A percentile compares a stretch with the other conserved stretches of the same genome.
Conservation (phyloP, 2,797 vertebrate species). For the Smutsia gigantea region DNA sequence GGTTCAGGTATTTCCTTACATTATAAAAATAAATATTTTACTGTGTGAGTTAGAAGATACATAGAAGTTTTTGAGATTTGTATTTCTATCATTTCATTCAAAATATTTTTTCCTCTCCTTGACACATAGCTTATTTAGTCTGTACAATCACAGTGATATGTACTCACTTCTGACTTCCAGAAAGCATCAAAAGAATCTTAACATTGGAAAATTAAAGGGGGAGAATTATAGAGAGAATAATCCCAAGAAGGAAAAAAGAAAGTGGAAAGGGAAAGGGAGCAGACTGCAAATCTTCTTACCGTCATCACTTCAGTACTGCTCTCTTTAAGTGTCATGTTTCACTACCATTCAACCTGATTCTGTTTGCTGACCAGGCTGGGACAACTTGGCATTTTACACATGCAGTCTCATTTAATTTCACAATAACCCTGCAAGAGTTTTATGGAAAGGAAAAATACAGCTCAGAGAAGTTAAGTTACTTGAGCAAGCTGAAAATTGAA, state of each 20-base stretch:
- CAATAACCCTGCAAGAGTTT: background rate
- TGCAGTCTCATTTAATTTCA: background rate
- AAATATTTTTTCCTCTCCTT: background rate
- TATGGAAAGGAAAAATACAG: background rate
- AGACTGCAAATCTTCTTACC: background rate
- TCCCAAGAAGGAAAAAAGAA: background rate
- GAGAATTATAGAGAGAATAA: background rate
- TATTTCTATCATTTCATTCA: background rate
- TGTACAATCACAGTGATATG: background rate
- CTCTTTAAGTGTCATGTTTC: background rate
- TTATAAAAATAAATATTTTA: background rate
- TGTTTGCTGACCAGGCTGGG: background rate
- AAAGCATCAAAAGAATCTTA: background rate
- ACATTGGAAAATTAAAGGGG: background rate
- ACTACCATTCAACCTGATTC: background rate
- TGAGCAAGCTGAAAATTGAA: conserved; percentile 15
- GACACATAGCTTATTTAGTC: background rate
- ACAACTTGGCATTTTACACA: background rate
- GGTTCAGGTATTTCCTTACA: background rate
- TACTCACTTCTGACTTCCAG: background rate
- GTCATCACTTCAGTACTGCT: background rate
- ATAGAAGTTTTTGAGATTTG: background rate
- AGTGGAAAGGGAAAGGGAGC: background rate
- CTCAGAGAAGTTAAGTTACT: conserved; percentile 38
- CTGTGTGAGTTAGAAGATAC: background rate